phyloP scores from a whole-genome alignment of 2,888 invertebrate species.

The Xestia xanthographa region DNA sequence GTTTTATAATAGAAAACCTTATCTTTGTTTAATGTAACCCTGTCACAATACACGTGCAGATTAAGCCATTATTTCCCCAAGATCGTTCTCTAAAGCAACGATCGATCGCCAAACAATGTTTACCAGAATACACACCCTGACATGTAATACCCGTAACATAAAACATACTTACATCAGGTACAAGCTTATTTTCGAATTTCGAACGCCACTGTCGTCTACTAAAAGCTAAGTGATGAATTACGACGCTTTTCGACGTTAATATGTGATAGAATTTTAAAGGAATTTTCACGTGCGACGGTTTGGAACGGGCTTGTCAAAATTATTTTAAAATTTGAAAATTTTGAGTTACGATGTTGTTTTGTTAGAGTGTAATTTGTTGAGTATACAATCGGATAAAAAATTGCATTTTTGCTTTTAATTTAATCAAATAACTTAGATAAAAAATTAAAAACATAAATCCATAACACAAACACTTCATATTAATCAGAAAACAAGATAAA shows the following conservation, averaged over 20 bases:
- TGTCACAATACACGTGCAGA: background rate
- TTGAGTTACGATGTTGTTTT: conserved; percentile 18
- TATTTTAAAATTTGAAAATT: conserved; percentile 41
- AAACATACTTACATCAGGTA: conserved; percentile 55
- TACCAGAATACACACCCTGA: conserved; percentile 24
- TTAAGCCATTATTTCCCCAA: conserved; percentile 16
- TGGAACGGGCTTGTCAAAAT: conserved; percentile 26
- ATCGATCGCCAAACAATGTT: conserved; percentile 22
- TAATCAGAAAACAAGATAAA: conserved; percentile 39
- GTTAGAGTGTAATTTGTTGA: background rate
- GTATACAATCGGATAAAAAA: background rate
- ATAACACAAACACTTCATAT: conserved; percentile 15
- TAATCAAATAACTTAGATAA: background rate
- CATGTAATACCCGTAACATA: conserved; percentile 45
- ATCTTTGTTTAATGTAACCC: background rate
- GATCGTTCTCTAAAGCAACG: conserved; percentile 5
- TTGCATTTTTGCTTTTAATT: background rate
- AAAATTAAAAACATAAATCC: conserved; percentile 7
- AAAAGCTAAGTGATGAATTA: conserved; percentile 74
- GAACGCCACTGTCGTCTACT: conserved; percentile 61
- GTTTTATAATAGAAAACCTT: no score
- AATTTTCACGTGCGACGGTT: conserved; percentile 65
- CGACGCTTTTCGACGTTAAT: conserved; percentile 75
- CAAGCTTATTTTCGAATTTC: conserved; percentile 56
- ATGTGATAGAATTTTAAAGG: conserved; percentile 72